Evolutionary conservation across 2,888 invertebrate genomes (phyloP).

Genomic region (Agriopis leucophaearia): DNA sequence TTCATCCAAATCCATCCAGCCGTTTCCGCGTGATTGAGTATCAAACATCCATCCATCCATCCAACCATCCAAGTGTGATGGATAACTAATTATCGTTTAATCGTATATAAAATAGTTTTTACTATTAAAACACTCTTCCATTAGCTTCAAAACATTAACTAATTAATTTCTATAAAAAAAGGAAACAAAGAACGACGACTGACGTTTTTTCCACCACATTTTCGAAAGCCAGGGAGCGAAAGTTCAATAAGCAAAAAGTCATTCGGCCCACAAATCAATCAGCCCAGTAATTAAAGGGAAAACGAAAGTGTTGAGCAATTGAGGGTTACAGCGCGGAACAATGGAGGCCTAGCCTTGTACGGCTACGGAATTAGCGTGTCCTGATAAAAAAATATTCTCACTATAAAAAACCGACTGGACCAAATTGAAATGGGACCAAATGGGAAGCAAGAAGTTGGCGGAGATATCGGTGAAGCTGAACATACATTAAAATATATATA

Average conservation of each 20-base stretch:
- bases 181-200: background rate
- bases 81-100: no score
- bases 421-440: no score
- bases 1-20: no score
- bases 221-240: conserved; percentile 15
- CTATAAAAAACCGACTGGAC: no score
- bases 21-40: no score
- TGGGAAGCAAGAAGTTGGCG: no score
- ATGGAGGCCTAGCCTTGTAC: conserved; percentile 43
- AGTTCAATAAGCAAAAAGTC: conserved; percentile 34
- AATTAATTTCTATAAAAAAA: background rate
- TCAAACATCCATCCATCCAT: no score
- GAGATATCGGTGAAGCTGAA: no score
- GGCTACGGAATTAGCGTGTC: conserved; percentile 45
- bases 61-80: no score
- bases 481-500: no score
- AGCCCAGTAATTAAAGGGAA: conserved; percentile 52
- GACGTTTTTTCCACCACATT: conserved; percentile 15
- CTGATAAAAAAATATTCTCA: background rate
- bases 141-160: background rate
- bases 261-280: conserved; percentile 53
- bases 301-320: conserved; percentile 53
- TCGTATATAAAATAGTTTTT: no score
- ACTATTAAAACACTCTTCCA: no score
- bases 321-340: conserved; percentile 54